Evolutionary conservation across 2,888 invertebrate species (phyloP).

Genomic region (Meiosimyza decipiens): DNA sequence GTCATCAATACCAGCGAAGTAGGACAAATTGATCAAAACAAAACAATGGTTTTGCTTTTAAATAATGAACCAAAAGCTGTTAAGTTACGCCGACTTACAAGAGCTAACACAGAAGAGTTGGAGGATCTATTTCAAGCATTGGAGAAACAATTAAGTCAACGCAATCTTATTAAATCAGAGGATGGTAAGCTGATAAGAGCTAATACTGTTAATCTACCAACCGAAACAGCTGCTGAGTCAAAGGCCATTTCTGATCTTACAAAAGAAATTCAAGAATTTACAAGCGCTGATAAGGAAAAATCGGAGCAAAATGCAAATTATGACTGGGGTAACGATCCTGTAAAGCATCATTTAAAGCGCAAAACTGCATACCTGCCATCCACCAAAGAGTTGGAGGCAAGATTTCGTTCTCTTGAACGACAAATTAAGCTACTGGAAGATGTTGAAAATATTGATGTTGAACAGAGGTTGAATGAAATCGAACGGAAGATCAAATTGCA

Average conservation of each 20-base stretch:
- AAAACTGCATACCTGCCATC: conserved; percentile 60
- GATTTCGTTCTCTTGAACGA: conserved; percentile 60
- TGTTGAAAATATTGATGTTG: conserved; percentile 62
- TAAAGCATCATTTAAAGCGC: conserved; percentile 58
- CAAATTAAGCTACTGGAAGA: conserved; percentile 60
- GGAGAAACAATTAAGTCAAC: conserved; percentile 58
- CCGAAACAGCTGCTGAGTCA: conserved; percentile 43
- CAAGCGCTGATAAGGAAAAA: conserved; percentile 43
- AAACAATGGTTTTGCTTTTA: conserved; percentile 58
- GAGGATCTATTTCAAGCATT: conserved; percentile 60
- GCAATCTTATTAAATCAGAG: conserved; percentile 53
- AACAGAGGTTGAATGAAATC: conserved; percentile 57
- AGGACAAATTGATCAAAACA: conserved; percentile 51
- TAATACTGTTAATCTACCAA: conserved; percentile 41
- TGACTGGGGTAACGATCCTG: conserved; percentile 60
- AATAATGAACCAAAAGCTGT: conserved; percentile 60
- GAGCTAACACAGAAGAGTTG: conserved; percentile 61
- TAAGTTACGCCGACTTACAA: conserved; percentile 57
- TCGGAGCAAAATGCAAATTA: conserved; percentile 45
- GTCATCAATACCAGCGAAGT: conserved; percentile 44
- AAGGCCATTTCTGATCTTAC: conserved; percentile 55
- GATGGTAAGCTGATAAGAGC: conserved; percentile 49
- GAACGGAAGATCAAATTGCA: conserved; percentile 61
- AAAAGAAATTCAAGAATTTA: conserved; percentile 55
- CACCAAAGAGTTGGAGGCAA: conserved; percentile 60